Base-by-base conservation (phyloP, 2,888 invertebrate genomes). In the Eilema caniola region DNA sequence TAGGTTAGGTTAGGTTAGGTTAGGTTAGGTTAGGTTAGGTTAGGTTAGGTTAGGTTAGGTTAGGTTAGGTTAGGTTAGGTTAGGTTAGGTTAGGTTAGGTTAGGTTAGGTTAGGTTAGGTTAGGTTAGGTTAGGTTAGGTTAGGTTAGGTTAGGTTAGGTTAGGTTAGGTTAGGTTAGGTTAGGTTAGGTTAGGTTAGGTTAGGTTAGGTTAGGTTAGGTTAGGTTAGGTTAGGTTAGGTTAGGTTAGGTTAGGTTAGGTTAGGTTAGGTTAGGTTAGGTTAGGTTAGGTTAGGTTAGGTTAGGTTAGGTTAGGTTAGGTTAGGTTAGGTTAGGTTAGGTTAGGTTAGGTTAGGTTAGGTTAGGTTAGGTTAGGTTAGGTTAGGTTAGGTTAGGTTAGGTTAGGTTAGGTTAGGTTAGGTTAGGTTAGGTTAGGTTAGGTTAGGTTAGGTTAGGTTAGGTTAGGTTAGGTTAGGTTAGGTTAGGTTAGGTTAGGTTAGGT, bases 401-500 rank as follows among this genome's bases (percentile, higher is more conserved):
- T 41, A 41, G 65, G 65, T 65, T 65, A 65, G 65, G 65, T 65
- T 65, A 65, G 65, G 65, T 65, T 65, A 65, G 65, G 65, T 65
- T 65, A 65, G 65, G 65, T 65, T 65, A 65, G 65, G 65, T 65
- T 65, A 65, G 65, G 65, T 65, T 65, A 64, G 65, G 65, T 65
- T 65, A 65, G 65, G 65, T 65, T 65, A 65, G 65, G 65, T 65
- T 65, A 65, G 65, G 65, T 65, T 65, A 65, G 65, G 65, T 65
- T 65, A 65, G 65, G 65, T 65, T 65, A 65, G 65, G 65, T 65
- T 65, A 65, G 65, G 65, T 65, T 65, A 65, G 65, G 65, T 65
- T 65, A 65, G 65, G 65, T 65, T 65, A 65, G 65, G 65, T 65
- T 65, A 65, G 65, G 65, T 65, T 65, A 65, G 65, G 65, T 65